Evolutionary conservation across 2,888 invertebrate genomes (phyloP), one percentile per base, ranked within the genome.

Genomic region (Aricia artaxerxes): DNA sequence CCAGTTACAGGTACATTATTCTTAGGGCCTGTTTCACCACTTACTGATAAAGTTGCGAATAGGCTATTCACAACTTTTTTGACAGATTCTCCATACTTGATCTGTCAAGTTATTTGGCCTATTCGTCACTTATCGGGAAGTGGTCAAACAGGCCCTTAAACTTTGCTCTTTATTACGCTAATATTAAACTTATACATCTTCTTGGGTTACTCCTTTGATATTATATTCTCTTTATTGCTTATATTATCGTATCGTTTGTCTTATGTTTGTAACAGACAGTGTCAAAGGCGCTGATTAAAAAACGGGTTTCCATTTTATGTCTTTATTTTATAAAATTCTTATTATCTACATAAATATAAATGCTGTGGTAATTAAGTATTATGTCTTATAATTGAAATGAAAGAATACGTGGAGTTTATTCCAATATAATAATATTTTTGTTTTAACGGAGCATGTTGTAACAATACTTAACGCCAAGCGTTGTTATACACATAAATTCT

Each of bases 301-400:
- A 11, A 11, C 44, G 3, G 9, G 49, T 35, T 75, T 76, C 7
- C 13, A 53, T 76, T 76, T 57, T 11, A 16, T 16, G 0, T 13
- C 35, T 76, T 76, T 76, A 57, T 57, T 75, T 76, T 76, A 76
- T 76, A 76, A 76, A 76, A 57, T 35, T 76, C 57, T 76, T 76
- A 76, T 57, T 16, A 31, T 76, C 76, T 76, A 57, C 76, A 57
- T 31, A 53, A 76, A 31, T 75, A 49, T 75, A 75, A 75, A 31
- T 49, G 11, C 24, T 49, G 75, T 49, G 24, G 13, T 75, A 69
- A 69, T 69, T 69, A 38, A 35, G 13, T 69, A 16, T 35, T 38
- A 13, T 35, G 13, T 35, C 5, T 69, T 38, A 5, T 0, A 69
- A 69, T 13, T 69, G 0, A 38, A 69, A 35, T 35, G 13, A 69